Evolutionary conservation across 1,140 invertebrate species (phyloP).

Genomic region (Solen grandis): DNA sequence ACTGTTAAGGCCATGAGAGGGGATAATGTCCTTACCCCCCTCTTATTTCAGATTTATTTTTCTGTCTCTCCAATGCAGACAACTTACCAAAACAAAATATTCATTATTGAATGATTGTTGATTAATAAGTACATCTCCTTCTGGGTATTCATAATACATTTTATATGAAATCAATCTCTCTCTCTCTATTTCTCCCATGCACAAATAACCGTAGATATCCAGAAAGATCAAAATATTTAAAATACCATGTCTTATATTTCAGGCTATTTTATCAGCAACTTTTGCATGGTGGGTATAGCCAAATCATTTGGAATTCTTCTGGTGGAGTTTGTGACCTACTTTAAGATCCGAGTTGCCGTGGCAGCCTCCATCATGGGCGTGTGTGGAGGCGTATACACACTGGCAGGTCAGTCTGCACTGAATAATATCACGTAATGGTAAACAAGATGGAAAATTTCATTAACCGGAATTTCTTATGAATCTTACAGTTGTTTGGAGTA

Average conservation of each 20-base stretch:
- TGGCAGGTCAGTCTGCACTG: slow-evolving; percentile 60
- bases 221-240: too few relatives aligned
- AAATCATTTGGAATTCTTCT: slow-evolving; percentile 69
- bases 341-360: slow-evolving; percentile 60
- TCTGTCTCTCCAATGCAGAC: neutral
- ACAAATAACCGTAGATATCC: too few relatives aligned
- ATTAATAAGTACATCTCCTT: neutral
- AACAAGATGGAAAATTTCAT: too few relatives aligned
- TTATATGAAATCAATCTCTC: neutral
- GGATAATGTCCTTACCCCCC: too few relatives aligned
- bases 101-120: neutral
- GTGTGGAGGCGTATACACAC: slow-evolving; percentile 62
- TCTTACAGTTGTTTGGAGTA: too few relatives aligned
- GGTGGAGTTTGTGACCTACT: slow-evolving; percentile 56
- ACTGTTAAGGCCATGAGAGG: too few relatives aligned
- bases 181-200: too few relatives aligned
- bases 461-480: too few relatives aligned
- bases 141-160: too few relatives aligned
- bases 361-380: slow-evolving; percentile 63
- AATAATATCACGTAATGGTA: too few relatives aligned
- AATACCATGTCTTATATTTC: too few relatives aligned
- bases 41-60: too few relatives aligned
- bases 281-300: slow-evolving; percentile 70
- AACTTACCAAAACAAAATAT: neutral
- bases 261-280: slow-evolving; percentile 64